Percentiles rank a stretch among this genome's conserved stretches.
These are phyloP conservation scores for Spicauda simplicius DNA, from an alignment of 2,888 invertebrate genomes.

Conservation along the genomic window DNA sequence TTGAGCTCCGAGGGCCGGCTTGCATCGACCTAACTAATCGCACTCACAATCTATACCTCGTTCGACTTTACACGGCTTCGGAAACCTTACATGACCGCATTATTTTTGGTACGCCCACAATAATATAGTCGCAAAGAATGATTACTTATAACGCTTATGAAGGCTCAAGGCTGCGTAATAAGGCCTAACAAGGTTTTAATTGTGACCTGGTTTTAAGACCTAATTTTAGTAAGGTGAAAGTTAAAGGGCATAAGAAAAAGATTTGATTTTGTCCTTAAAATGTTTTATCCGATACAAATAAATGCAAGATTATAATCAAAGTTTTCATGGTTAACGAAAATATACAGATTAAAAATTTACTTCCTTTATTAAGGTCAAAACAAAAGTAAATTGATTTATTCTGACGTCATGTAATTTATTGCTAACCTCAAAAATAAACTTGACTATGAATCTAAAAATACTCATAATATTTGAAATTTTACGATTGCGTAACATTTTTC, in stretches of 20 bases:
- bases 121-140: slow-evolving; percentile 29
- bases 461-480: no score
- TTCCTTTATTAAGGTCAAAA: no score
- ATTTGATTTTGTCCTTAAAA: no score
- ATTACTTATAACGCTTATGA: slow-evolving; percentile 36
- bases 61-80: slow-evolving; percentile 34
- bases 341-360: background rate
- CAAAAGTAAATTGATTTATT: no score
- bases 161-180: slow-evolving; percentile 22
- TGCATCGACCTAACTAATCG: slow-evolving; percentile 29
- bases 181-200: slow-evolving; percentile 16
- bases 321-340: background rate
- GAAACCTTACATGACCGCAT: slow-evolving; percentile 33
- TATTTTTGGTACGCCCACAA: slow-evolving; percentile 34
- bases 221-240: background rate
- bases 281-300: no score
- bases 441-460: no score
- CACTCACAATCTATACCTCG: slow-evolving; percentile 28
- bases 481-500: background rate
- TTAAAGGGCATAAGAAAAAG: no score
- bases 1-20: slow-evolving; percentile 3
- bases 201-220: slow-evolving; percentile 7
- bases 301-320: no score
- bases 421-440: background rate
- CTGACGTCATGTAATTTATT: no score